Percentiles rank a stretch among this genome's conserved stretches.
Evolutionary conservation across 2,888 invertebrate species (phyloP).

Genomic region (Agrochola lychnidis): DNA sequence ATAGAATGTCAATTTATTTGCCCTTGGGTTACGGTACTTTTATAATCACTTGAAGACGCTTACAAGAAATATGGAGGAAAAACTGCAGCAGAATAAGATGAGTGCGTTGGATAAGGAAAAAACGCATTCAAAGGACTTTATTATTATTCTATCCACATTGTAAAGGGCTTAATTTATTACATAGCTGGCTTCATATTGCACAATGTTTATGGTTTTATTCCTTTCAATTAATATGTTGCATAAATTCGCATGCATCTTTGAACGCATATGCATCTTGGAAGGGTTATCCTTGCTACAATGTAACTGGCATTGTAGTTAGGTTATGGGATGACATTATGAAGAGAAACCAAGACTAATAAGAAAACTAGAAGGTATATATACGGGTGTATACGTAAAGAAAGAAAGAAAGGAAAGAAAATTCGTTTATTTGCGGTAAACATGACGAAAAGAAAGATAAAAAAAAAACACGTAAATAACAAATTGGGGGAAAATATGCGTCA

Average conservation of each 20-base stretch:
- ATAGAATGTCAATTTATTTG: neutral
- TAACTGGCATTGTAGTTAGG: too few species aligned
- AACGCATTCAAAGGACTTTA: neutral
- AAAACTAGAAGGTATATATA: too few species aligned
- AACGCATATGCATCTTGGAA: neutral
- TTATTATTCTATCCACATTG: neutral
- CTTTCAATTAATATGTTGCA: neutral
- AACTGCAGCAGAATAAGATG: neutral
- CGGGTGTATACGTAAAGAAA: too few species aligned
- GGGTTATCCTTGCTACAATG: too few species aligned
- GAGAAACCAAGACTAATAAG: too few species aligned
- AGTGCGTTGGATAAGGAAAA: constrained; percentile 7
- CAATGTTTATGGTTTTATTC: neutral
- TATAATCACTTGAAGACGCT: neutral
- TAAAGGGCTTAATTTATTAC: neutral
- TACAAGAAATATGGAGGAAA: neutral
- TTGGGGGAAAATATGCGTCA: too few species aligned
- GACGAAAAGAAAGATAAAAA: too few species aligned
- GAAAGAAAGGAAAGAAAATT: too few species aligned
- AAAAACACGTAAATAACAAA: too few species aligned
- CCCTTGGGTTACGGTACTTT: neutral
- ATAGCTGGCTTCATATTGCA: neutral
- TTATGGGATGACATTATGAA: too few species aligned
- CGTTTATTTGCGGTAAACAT: too few species aligned
- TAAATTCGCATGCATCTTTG: neutral